Evolutionary conservation across 2,113 vertebrate species (phyloP).

Genomic region (human): GRCh38 chr22:32397501-32398000

Average conservation of each 20-base stretch:
- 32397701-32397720: neutral
- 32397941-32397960: slow-evolving; percentile 98
- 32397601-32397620: neutral
- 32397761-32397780: neutral
- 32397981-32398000: slow-evolving; percentile 99
- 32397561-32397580: neutral
- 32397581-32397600: neutral
- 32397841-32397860: neutral
- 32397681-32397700: neutral
- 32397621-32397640: neutral
- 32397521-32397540: neutral
- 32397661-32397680: neutral
- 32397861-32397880: neutral
- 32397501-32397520: neutral
- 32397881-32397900: neutral
- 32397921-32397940: slow-evolving; percentile 77
- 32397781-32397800: neutral
- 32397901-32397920: neutral
- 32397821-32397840: neutral
- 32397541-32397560: neutral
- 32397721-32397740: neutral
- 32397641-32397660: neutral
- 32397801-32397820: neutral
- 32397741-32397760: neutral
- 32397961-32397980: slow-evolving; percentile 98